These are phyloP conservation scores for Biston betularia DNA, from an alignment of 2,888 invertebrate genomes.

Conservation along the genomic window DNA sequence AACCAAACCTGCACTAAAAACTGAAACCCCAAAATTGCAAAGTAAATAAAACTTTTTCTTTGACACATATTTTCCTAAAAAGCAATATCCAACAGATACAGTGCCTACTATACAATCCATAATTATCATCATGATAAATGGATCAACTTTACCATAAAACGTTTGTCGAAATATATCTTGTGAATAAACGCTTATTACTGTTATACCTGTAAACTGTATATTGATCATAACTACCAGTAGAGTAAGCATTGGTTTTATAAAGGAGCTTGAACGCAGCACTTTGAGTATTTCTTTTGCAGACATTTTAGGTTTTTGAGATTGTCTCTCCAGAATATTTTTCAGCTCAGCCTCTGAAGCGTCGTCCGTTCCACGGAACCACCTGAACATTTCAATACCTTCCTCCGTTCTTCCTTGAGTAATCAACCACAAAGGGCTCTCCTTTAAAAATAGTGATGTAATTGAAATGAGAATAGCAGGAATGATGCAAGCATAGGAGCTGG, in stretches of 20 bases:
- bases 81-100: slow-evolving; percentile 10
- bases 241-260: slow-evolving; percentile 24
- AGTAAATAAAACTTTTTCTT: slow-evolving; percentile 18
- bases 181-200: slow-evolving; percentile 28
- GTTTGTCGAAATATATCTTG: slow-evolving; percentile 23
- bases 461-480: slow-evolving; percentile 17
- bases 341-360: slow-evolving; percentile 50
- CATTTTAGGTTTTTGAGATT: slow-evolving; percentile 14
- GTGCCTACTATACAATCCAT: slow-evolving; percentile 16
- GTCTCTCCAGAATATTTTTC: slow-evolving; percentile 32
- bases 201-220: slow-evolving; percentile 25
- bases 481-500: slow-evolving; percentile 15
- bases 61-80: slow-evolving; percentile 21
- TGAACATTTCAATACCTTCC: slow-evolving; percentile 50
- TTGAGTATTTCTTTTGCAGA: slow-evolving; percentile 16
- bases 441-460: slow-evolving; percentile 35
- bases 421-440: slow-evolving; percentile 59
- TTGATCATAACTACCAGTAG: slow-evolving; percentile 17
- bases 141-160: slow-evolving; percentile 24
- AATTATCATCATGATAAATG: slow-evolving; percentile 23
- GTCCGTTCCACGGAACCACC: slow-evolving; percentile 53
- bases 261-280: slow-evolving; percentile 12
- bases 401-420: slow-evolving; percentile 52
- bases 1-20: slow-evolving; percentile 12
- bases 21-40: slow-evolving; percentile 9